Conservation (phyloP, 2,113 vertebrate genomes). For the Campylomormyrus tamandua region DNA sequence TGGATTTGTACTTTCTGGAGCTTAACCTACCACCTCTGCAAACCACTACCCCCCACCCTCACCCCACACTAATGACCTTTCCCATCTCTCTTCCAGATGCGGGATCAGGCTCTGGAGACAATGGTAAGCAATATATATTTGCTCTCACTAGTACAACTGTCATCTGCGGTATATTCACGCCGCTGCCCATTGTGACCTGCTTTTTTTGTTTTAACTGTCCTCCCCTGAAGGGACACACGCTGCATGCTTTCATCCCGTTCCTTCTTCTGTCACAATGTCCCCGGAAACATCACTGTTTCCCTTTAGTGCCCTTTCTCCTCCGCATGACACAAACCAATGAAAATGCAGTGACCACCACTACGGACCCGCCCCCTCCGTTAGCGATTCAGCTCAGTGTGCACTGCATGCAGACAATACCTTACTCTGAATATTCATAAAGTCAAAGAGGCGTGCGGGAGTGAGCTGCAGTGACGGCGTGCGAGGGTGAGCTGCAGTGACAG, state of each 20-base stretch:
- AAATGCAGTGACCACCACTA: background rate
- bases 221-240: background rate
- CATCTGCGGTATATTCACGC: background rate
- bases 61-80: background rate
- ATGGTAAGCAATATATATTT: slow-evolving; percentile 58
- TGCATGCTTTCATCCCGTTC: background rate
- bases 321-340: background rate
- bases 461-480: background rate
- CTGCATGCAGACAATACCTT: background rate
- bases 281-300: background rate
- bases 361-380: background rate
- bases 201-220: background rate
- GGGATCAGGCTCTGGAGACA: slow-evolving; percentile 74
- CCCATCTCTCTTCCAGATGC: slow-evolving; percentile 54
- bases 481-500: too few relatives aligned
- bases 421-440: background rate
- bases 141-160: background rate
- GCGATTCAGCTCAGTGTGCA: background rate
- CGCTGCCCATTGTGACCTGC: background rate
- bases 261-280: background rate
- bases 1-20: too few relatives aligned
- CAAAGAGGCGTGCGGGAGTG: background rate
- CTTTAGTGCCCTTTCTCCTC: background rate
- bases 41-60: background rate
- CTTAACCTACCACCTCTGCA: too few relatives aligned